A percentile compares a stretch with the other conserved stretches of the same genome.
These are phyloP conservation scores for Automeris io DNA, from an alignment of 2,888 invertebrate genomes.

Conservation along the genomic window DNA sequence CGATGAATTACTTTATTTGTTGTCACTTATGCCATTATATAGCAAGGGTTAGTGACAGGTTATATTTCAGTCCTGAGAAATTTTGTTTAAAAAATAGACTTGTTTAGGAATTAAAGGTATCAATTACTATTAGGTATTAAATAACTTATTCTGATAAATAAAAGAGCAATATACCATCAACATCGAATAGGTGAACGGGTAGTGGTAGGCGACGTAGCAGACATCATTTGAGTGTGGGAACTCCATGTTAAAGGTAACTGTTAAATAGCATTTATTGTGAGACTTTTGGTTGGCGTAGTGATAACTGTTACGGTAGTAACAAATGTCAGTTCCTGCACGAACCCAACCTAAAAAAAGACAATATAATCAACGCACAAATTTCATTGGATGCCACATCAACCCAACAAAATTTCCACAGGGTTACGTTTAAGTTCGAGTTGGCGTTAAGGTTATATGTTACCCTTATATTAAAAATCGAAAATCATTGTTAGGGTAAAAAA, in stretches of 20 bases:
- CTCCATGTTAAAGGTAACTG: conserved; percentile 85
- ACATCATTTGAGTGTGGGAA: conserved; percentile 87
- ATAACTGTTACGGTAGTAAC: conserved; percentile 89
- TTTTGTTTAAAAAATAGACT: too few species aligned
- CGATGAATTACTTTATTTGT: too few species aligned
- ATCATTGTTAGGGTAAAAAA: too few species aligned
- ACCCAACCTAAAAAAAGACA: conserved; percentile 77
- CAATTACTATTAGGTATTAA: too few species aligned
- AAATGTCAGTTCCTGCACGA: conserved; percentile 84
- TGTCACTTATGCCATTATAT: too few species aligned
- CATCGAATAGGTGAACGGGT: conserved; percentile 89
- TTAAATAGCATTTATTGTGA: conserved; percentile 80
- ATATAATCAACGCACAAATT: background rate
- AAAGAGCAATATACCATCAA: conserved; percentile 77
- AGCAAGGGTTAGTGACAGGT: too few species aligned
- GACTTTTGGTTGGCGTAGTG: conserved; percentile 75
- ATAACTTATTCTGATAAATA: conserved; percentile 2
- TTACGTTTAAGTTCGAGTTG: too few species aligned
- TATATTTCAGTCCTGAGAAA: too few species aligned
- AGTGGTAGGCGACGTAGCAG: conserved; percentile 92
- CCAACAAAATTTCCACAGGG: too few species aligned
- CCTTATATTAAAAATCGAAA: too few species aligned
- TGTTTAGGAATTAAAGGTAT: too few species aligned
- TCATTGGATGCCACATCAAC: background rate
- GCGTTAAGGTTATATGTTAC: too few species aligned